Conservation (phyloP, 1,140 invertebrate species). For the Battus philenor region DNA sequence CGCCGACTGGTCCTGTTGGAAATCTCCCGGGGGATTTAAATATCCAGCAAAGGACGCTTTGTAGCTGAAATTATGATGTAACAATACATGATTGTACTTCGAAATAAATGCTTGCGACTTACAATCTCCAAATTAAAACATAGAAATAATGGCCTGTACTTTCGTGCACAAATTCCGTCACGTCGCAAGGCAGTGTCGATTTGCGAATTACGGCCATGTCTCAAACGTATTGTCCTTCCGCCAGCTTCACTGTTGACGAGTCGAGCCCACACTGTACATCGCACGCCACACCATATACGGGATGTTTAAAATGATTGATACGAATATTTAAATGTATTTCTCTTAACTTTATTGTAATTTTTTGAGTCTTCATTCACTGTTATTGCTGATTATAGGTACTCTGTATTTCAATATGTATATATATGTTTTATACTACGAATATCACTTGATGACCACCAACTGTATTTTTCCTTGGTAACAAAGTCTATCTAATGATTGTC, state of each 20-base stretch:
- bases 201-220: constrained; percentile 43
- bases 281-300: constrained; percentile 29
- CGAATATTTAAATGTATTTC: too few relatives aligned
- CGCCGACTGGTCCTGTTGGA: background rate
- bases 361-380: too few relatives aligned
- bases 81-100: too few relatives aligned
- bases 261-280: constrained; percentile 25
- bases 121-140: background rate
- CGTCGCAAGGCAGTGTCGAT: constrained; percentile 32
- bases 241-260: constrained; percentile 28
- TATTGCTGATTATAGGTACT: too few relatives aligned
- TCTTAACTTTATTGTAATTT: too few relatives aligned
- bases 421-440: too few relatives aligned
- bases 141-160: constrained; percentile 19
- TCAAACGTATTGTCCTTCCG: constrained; percentile 28
- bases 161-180: constrained; percentile 17
- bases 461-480: too few relatives aligned
- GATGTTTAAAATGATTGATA: too few relatives aligned
- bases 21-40: background rate
- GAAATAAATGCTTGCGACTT: too few relatives aligned
- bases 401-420: too few relatives aligned
- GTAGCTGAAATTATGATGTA: background rate
- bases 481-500: too few relatives aligned
- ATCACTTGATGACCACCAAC: too few relatives aligned
- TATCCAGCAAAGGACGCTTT: background rate